These are phyloP conservation scores for Bombyx mandarina DNA, from an alignment of 1,140 invertebrate species.

Conservation along the genomic window DNA sequence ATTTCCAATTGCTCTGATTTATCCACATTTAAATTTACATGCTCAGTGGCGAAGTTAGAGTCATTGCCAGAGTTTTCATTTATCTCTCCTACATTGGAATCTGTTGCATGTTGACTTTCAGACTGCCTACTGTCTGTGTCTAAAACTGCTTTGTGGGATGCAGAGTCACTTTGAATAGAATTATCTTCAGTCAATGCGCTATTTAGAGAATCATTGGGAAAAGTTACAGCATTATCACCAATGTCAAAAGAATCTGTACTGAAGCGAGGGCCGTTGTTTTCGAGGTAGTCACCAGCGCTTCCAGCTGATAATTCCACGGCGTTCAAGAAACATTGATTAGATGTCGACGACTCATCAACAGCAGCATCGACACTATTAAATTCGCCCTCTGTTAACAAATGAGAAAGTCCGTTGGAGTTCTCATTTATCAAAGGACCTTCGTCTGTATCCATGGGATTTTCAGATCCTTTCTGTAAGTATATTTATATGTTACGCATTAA, in stretches of 20 bases:
- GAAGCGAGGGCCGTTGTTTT: constrained; percentile 48
- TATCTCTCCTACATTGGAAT: neutral
- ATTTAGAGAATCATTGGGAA: constrained; percentile 49
- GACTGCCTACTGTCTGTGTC: constrained; percentile 44
- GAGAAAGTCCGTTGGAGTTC: constrained; percentile 58
- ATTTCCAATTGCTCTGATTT: too few species aligned
- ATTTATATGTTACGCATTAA: neutral
- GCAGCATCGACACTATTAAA: constrained; percentile 57
- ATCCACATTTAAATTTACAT: too few species aligned
- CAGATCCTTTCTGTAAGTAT: constrained; percentile 46
- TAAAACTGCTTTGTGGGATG: constrained; percentile 25
- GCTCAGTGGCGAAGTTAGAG: too few species aligned
- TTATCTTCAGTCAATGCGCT: constrained; percentile 53
- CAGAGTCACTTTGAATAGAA: constrained; percentile 39
- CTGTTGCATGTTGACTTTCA: constrained; percentile 17
- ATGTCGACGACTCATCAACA: constrained; percentile 54
- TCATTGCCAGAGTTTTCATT: too few species aligned
- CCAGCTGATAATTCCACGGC: constrained; percentile 53
- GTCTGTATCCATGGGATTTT: constrained; percentile 54
- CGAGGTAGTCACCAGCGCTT: constrained; percentile 57
- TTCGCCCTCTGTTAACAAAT: constrained; percentile 55
- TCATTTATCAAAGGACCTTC: constrained; percentile 60
- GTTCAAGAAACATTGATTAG: constrained; percentile 59
- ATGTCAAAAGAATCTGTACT: constrained; percentile 56
- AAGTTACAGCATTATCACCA: constrained; percentile 57